Base-by-base conservation (phyloP, 2,113 vertebrate genomes). In the Heterotilapia buettikoferi region DNA sequence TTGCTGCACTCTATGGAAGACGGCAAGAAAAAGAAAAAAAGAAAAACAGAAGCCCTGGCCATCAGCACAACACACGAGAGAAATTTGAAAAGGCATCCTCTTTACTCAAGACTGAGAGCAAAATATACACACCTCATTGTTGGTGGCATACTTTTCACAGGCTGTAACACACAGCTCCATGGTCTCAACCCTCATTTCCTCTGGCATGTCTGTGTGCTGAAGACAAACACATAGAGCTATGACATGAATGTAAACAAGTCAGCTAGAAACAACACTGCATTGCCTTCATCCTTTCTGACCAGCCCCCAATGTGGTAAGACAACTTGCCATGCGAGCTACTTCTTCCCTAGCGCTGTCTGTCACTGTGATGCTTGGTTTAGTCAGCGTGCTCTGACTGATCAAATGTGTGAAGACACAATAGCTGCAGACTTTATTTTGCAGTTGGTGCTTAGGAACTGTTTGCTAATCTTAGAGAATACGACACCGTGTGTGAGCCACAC, bases 111-210 rank as follows among this genome's bases (percentile, higher is more conserved):
- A 50, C 40, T 38, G 18, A n/a, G 5, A 24, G 43, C 54, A 84
- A 36, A 83, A 56, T 24, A 52, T 3, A 71, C 73, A 90, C 90
- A 96, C 95, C 94, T 97, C 96, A 45, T 96, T 96, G 92, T 96
- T 96, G 66, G 95, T 94, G 7, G 95, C 96, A 82, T 96, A 96
- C 87, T 95, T 97, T 56, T 96, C 96, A 19, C 96, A 97, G 24
- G 96, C 96, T 29, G 96, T 96, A 86, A 99, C 98, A 52, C 99
- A 99, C 7, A 99, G 96, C 95, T 99, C 98, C 98, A 99, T 98
- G 66, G 99, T 97, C 90, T 99, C 99, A 8, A 98, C 96, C 9
- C 97, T 97, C 98, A 99, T 99, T 95, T 99, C 98, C 90, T 99
- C 98, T 0, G 98, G 97, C 98, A 99, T 99, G 95, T 99, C 98